Evolutionary conservation across 2,113 vertebrate species (phyloP).

Genomic region (Alaudala cheleensis): DNA sequence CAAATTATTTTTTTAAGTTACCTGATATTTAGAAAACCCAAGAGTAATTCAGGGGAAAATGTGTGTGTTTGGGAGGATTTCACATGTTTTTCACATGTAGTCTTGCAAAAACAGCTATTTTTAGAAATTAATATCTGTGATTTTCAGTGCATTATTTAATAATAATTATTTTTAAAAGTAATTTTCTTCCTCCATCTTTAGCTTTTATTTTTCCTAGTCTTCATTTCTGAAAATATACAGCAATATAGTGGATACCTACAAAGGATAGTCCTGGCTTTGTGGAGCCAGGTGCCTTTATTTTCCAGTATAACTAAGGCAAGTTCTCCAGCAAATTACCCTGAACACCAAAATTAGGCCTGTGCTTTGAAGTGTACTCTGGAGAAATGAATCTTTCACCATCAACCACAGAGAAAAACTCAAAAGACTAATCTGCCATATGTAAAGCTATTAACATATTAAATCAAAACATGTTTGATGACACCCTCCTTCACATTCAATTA

Average conservation of each 20-base stretch:
- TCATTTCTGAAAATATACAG: background rate
- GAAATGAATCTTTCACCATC: background rate
- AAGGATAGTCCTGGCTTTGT: background rate
- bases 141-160: background rate
- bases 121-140: accelerated
- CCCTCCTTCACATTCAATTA: background rate
- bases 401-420: background rate
- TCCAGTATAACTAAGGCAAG: background rate
- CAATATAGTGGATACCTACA: background rate
- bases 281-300: background rate
- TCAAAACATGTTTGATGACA: background rate
- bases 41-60: background rate
- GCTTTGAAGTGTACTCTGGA: background rate
- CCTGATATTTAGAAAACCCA: background rate
- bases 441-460: background rate
- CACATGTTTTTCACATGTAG: background rate
- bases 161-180: background rate
- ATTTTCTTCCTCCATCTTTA: background rate
- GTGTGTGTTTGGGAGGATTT: accelerated
- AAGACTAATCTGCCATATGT: background rate
- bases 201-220: background rate
- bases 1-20: background rate
- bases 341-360: background rate
- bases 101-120: background rate
- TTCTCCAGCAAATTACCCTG: background rate